A percentile compares a stretch with the other conserved stretches of the same genome.
phyloP scores from a whole-genome alignment of 2,888 invertebrate species.

The Caenorhabditis wallacei region DNA sequence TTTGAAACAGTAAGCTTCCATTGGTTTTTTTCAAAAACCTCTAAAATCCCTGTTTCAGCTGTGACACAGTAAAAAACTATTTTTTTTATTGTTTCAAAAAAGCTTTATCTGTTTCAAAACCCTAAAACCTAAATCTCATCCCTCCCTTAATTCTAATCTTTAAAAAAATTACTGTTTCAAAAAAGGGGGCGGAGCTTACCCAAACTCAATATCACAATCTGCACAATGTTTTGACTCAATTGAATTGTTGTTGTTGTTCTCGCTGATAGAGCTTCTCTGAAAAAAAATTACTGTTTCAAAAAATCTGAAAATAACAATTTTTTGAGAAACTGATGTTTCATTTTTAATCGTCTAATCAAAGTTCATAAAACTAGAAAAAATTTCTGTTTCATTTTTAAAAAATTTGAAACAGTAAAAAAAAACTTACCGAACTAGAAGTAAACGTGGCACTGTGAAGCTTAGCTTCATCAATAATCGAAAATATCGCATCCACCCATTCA shows the following conservation, averaged over 20 bases:
- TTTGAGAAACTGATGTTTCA: no score
- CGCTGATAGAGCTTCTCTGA: constrained; percentile 68
- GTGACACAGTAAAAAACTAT: background rate
- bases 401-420: no score
- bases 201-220: constrained; percentile 80
- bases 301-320: no score
- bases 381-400: background rate
- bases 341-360: no score
- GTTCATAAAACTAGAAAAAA: background rate
- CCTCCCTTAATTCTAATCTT: no score
- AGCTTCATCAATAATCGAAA: constrained; percentile 77
- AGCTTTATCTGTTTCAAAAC: background rate
- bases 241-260: constrained; percentile 63
- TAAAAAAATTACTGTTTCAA: background rate
- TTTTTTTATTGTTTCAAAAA: background rate
- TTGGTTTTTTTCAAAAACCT: no score
- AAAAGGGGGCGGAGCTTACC: constrained; percentile 46
- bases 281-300: no score
- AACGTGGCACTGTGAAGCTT: constrained; percentile 68
- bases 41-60: no score
- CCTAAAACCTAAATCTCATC: no score
- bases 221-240: constrained; percentile 76
- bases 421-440: constrained; percentile 63
- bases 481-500: constrained; percentile 79
- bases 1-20: no score